Evolutionary conservation across 2,113 vertebrate genomes (phyloP), one percentile per base, ranked within the genome.

Genomic region (Aldabrachelys gigantea): DNA sequence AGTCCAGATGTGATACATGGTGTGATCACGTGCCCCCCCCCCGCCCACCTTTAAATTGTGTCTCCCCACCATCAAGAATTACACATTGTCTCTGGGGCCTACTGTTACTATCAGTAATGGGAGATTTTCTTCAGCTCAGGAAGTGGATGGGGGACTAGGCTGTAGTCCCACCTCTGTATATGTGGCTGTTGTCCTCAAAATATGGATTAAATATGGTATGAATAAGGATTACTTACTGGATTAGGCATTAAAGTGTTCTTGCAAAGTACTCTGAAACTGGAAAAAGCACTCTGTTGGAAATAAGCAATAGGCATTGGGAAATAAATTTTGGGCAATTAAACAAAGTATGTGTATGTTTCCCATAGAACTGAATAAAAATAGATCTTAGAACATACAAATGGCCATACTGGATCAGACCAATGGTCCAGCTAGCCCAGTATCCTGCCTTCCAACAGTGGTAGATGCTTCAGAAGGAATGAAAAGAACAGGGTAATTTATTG

Each of bases 311-410:
- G 80, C 95, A 96, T 78, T 97, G 96, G 96, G 97, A 98, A 98
- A 98, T 95, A 93, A 91, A 86, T 82, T 97, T 96, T 95, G 98
- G 98, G 97, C 95, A 97, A 96, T 72, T 59, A 85, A 89, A 94
- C 97, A 96, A 96, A 97, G 75, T 96, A 93, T 98, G 95, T 96
- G 95, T 96, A 95, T 94, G 91, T 97, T 98, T 98, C 98, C 96
- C 98, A 98, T 98, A 98, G 97, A 98, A 98, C 96, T 92, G 96
- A 95, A 94, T 81, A 97, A 98, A 98, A 98, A 98, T 98, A 98
- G 97, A 97, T 92, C 91, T 84, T 88, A 89, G 31, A 62, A 62
- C 31, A 35, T 27, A 59, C 57, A 59, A 59, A 59, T 59, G 57
- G 57, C 10, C 57, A 59, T 27, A 29, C 25, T 59, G 57, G 57